These are phyloP conservation scores for Astreopora myriophthalma DNA, from an alignment of 64 coral and sea anemone genomes.

Conservation along the genomic window DNA sequence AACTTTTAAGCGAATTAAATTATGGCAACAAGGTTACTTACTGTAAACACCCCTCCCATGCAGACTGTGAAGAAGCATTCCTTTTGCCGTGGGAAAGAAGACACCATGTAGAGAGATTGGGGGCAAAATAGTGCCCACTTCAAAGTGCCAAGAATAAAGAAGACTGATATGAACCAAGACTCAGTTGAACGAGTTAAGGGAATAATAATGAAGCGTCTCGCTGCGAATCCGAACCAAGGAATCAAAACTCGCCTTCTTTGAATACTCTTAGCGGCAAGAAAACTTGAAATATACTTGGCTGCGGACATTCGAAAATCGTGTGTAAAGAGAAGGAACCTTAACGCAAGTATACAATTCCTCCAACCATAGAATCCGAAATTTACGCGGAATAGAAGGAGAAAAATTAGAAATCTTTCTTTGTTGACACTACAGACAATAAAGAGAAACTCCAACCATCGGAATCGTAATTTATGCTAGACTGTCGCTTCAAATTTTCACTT, in stretches of 20 bases:
- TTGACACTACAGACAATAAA: constrained; percentile 36
- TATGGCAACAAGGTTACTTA: background rate
- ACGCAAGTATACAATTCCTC: background rate
- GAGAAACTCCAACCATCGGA: constrained; percentile 27
- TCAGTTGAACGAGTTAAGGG: background rate
- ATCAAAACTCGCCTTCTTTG: background rate
- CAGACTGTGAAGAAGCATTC: background rate
- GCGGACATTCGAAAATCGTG: background rate
- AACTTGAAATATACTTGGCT: too few relatives aligned
- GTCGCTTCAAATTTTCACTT: background rate
- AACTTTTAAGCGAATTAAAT: constrained; percentile 50
- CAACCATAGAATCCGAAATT: background rate
- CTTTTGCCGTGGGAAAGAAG: background rate
- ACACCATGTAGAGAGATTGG: background rate
- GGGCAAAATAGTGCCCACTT: background rate
- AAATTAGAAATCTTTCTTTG: constrained; percentile 4
- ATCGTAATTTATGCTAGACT: constrained; percentile 1
- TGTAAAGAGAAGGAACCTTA: background rate
- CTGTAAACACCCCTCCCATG: background rate
- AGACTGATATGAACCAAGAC: background rate
- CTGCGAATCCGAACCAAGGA: too few relatives aligned
- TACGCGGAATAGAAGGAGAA: background rate
- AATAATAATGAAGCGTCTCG: too few relatives aligned
- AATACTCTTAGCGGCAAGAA: background rate
- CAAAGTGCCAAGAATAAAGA: background rate